These are phyloP conservation scores for Xylocampa areola DNA, from an alignment of 2,888 invertebrate species.

Conservation along the genomic window DNA sequence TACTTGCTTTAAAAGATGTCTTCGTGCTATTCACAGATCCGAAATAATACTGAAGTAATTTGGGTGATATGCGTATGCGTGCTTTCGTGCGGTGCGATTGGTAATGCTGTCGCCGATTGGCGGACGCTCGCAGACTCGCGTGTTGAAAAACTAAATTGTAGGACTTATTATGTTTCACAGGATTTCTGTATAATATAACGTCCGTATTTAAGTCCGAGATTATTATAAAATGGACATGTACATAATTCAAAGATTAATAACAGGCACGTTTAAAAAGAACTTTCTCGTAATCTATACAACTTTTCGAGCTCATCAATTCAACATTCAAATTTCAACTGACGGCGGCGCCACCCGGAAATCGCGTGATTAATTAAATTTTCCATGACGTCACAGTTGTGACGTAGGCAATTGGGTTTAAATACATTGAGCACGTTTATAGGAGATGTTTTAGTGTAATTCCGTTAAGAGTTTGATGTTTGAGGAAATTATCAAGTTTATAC, in stretches of 20 bases:
- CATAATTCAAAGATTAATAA: neutral
- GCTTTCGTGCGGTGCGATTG: too few relatives aligned
- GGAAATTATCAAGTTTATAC: constrained; percentile 20
- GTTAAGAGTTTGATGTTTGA: constrained; percentile 35
- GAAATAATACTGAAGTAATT: too few relatives aligned
- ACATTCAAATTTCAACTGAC: constrained; percentile 29
- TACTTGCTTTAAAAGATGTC: too few relatives aligned
- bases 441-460: constrained; percentile 36
- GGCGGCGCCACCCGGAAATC: constrained; percentile 22
- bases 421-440: constrained; percentile 21
- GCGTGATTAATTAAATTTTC: constrained; percentile 55
- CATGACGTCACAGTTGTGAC: constrained; percentile 50
- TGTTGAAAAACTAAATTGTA: too few relatives aligned
- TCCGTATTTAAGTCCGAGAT: too few relatives aligned
- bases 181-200: too few relatives aligned
- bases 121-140: too few relatives aligned
- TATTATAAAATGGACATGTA: too few relatives aligned
- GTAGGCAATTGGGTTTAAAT: constrained; percentile 39
- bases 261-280: neutral
- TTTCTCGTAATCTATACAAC: constrained; percentile 2
- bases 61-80: too few relatives aligned
- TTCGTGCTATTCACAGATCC: too few relatives aligned
- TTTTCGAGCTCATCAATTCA: constrained; percentile 34
- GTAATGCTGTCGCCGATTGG: too few relatives aligned
- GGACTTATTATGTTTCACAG: too few relatives aligned